Evolutionary conservation across 64 coral and sea anemone genomes (phyloP).

Genomic region (Hydrozoanthus tunicans): DNA sequence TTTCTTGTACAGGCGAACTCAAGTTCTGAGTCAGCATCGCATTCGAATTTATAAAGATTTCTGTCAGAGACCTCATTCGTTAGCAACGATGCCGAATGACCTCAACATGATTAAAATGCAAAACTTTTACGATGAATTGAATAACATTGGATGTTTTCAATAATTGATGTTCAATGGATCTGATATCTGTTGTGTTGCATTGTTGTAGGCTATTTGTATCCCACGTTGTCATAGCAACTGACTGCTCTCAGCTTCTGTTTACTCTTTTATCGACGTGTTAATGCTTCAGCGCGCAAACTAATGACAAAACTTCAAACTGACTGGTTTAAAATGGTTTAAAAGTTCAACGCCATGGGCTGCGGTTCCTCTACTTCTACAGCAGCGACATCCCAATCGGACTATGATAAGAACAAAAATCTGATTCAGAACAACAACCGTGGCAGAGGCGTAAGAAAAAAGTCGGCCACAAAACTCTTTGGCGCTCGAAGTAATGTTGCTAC

Average conservation of each 20-base stretch:
- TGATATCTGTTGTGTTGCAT: neutral
- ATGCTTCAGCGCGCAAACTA: neutral
- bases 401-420: neutral
- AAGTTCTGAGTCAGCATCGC: too few species aligned
- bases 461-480: neutral
- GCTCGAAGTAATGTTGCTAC: neutral
- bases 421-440: neutral
- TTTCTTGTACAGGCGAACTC: too few species aligned
- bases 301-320: neutral
- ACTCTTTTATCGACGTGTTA: neutral
- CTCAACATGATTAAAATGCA: neutral
- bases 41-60: too few species aligned
- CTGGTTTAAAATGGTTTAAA: neutral
- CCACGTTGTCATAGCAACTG: slow-evolving; percentile 10
- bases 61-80: too few species aligned
- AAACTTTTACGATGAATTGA: neutral
- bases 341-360: slow-evolving; percentile 41
- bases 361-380: slow-evolving; percentile 32
- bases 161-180: neutral
- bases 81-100: neutral
- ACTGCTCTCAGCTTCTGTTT: too few species aligned
- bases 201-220: neutral
- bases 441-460: neutral
- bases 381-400: neutral
- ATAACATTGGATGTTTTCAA: neutral